phyloP scores from a whole-genome alignment of 2,888 invertebrate genomes.

The Congeria kusceri region DNA sequence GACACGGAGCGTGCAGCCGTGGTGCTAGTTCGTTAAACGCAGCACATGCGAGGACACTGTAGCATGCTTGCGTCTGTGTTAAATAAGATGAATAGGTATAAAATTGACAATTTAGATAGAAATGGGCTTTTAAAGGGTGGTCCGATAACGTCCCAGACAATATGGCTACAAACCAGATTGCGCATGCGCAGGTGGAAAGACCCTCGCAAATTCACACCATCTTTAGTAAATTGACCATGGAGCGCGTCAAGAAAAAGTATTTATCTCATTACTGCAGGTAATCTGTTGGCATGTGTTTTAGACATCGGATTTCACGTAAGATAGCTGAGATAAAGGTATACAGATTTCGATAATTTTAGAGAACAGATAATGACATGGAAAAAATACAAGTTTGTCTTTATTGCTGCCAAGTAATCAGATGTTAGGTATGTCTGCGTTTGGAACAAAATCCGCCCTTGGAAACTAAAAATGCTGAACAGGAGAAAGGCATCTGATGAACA shows the following conservation, averaged over 20 bases:
- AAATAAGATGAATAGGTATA: conserved; percentile 43
- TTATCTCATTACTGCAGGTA: conserved; percentile 54
- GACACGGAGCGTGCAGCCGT: too few species aligned
- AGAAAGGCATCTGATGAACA: too few species aligned
- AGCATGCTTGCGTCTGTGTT: conserved; percentile 22
- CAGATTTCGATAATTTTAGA: conserved; percentile 2
- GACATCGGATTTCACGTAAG: conserved; percentile 4
- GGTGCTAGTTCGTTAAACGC: too few species aligned
- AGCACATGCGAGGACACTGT: too few species aligned
- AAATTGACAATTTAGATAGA: conserved; percentile 47
- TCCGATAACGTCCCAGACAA: conserved; percentile 48
- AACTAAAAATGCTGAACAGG: too few species aligned
- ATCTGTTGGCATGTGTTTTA: conserved; percentile 58
- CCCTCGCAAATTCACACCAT: conserved; percentile 69
- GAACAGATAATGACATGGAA: conserved; percentile 2
- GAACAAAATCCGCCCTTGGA: too few species aligned
- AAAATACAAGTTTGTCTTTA: not conserved
- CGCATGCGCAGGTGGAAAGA: conserved; percentile 58
- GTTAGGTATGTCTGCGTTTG: too few species aligned
- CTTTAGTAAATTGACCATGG: conserved; percentile 61
- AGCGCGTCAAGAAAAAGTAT: conserved; percentile 62
- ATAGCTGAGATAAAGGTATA: not conserved
- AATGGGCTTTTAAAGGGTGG: conserved; percentile 32
- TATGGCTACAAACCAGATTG: conserved; percentile 41
- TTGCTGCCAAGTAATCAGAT: too few species aligned